Base-by-base conservation (phyloP, 2,888 invertebrate genomes). In the Andrena fulva region DNA sequence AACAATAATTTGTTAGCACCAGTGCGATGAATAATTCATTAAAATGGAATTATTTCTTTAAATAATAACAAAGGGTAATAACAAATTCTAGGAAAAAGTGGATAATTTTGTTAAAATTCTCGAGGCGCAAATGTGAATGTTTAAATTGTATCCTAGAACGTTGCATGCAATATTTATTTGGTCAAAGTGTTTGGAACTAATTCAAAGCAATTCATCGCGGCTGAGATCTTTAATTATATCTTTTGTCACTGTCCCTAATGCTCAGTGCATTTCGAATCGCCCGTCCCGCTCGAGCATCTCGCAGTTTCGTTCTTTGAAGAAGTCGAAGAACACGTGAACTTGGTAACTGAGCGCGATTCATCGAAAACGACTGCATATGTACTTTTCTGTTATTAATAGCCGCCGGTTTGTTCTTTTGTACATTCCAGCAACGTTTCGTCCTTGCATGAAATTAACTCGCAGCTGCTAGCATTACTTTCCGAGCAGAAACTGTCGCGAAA, bases 371-470 rank as follows among this genome's bases (percentile, higher is more conserved):
- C 35, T 54, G 27, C 75, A 59, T 62, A 16, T 76, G 63, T 69
- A 78, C 54, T 63, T 78, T 78, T 78, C 76, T 52, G 24, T 78
- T 78, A 78, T 78, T 68, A 75, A 78, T 78, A 76, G 78, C 31
- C 48, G 3, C 27, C 56, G 3, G 74, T 63, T 78, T 63, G 48
- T 75, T 78, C 68, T 68, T 78, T 75, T 78, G 67, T 62, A 60
- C 60, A 63, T 68, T 78, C 68, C 31, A 63, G 27, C 10, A 62
- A 56, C 31, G 54, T 63, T 52, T 77, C 67, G 68, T 76, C 78
- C 78, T 78, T 78, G 62, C 48, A 42, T 12, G 54, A 54, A 31
- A 27, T 27, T 66, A 27, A 31, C 27, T 27, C 35, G 62, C 42
- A 75, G 64, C 48, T 68, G 50, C 10, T 50, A 63, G 48, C 35